Evolutionary conservation across 2,888 invertebrate species (phyloP).

Genomic region (Epinotia brunnichana): DNA sequence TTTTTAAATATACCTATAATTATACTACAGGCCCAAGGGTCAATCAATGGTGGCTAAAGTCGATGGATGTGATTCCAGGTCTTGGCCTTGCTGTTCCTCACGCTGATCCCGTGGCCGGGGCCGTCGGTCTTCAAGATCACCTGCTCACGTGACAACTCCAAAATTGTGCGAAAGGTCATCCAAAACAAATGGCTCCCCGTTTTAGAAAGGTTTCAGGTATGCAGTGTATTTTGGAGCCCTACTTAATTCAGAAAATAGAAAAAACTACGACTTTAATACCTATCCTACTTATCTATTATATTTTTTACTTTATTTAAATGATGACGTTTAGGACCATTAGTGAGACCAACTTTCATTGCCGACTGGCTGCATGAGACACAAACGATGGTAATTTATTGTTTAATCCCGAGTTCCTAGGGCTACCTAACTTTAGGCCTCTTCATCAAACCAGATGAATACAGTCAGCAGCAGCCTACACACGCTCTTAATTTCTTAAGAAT

Average conservation of each 20-base stretch:
- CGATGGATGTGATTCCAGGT: slow-evolving; percentile 83
- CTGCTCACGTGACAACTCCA: slow-evolving; percentile 94
- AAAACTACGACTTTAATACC: neutral
- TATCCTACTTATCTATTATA: no score
- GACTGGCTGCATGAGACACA: no score
- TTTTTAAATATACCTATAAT: neutral
- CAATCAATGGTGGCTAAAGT: neutral
- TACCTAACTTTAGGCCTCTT: no score
- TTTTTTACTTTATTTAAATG: neutral
- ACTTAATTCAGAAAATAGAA: neutral
- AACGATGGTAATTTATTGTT: neutral
- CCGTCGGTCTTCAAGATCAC: slow-evolving; percentile 93
- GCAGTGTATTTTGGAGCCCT: slow-evolving; percentile 8
- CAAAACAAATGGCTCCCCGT: slow-evolving; percentile 96
- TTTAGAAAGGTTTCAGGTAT: slow-evolving; percentile 91
- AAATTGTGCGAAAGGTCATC: slow-evolving; percentile 93
- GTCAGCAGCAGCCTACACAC: no score
- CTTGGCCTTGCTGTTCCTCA: slow-evolving; percentile 90
- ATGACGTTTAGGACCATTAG: no score
- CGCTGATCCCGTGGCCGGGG: slow-evolving; percentile 94
- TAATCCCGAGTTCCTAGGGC: neutral
- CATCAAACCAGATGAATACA: no score
- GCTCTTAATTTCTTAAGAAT: no score
- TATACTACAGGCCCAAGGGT: neutral
- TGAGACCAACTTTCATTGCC: no score